Conservation (phyloP, 2,888 invertebrate genomes). For the Eretmocerus hayati region DNA sequence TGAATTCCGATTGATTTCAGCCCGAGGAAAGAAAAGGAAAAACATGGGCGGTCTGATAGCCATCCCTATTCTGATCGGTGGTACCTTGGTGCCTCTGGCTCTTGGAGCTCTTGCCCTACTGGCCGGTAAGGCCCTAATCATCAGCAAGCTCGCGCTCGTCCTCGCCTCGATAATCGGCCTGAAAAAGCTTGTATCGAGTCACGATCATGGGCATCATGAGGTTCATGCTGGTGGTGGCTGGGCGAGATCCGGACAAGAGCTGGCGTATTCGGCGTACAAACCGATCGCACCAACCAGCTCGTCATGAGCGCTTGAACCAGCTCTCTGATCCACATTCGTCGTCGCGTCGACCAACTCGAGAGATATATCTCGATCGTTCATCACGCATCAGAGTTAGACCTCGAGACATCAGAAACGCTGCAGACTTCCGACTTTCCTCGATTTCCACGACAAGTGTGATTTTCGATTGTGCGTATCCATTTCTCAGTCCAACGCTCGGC, state of each 20-base stretch:
- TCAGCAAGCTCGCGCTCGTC: constrained; percentile 75
- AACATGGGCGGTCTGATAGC: constrained; percentile 68
- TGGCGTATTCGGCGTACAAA: constrained; percentile 59
- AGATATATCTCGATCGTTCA: neutral
- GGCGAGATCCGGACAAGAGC: constrained; percentile 59
- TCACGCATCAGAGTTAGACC: too few species aligned
- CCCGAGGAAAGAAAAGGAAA: constrained; percentile 63
- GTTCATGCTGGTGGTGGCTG: constrained; percentile 64
- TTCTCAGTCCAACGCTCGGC: too few species aligned
- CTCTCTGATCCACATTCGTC: neutral
- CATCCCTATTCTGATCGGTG: constrained; percentile 72
- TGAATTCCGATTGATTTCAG: constrained; percentile 26
- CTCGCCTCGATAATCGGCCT: constrained; percentile 77
- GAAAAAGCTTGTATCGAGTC: constrained; percentile 70
- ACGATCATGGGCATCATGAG: constrained; percentile 55
- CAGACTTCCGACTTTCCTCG: too few species aligned
- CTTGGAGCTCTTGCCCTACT: constrained; percentile 74
- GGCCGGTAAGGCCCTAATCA: constrained; percentile 79
- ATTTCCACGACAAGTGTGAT: too few species aligned
- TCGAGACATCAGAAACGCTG: too few species aligned
- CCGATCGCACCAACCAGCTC: constrained; percentile 29
- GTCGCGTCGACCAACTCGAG: neutral
- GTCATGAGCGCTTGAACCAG: neutral
- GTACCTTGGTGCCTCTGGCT: constrained; percentile 74
- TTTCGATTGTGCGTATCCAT: too few species aligned